Evolutionary conservation across 2,113 vertebrate genomes (phyloP).

Genomic region (Mormyrus iriodes): DNA sequence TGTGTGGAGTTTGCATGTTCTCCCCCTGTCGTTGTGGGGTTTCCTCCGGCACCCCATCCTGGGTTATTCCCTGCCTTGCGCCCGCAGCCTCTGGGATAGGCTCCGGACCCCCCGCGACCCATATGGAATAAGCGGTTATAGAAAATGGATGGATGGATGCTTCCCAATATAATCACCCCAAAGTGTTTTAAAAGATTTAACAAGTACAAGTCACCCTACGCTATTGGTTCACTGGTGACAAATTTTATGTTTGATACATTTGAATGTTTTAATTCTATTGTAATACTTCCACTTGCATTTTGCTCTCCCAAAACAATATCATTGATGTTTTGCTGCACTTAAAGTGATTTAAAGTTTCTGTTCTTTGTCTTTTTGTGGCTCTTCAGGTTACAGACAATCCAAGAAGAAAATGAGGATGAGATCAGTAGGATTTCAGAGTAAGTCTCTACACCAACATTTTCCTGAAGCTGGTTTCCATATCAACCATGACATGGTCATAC

Average conservation of each 20-base stretch:
- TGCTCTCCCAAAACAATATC: neutral
- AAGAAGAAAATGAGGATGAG: slow-evolving; percentile 42
- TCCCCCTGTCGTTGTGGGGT: no score
- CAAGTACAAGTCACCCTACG: neutral
- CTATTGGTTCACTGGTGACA: neutral
- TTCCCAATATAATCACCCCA: neutral
- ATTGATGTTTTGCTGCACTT: neutral
- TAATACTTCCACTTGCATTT: neutral
- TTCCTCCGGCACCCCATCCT: no score
- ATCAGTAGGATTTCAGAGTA: slow-evolving; percentile 44
- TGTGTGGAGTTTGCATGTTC: no score
- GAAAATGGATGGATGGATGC: no score
- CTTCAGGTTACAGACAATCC: slow-evolving; percentile 45
- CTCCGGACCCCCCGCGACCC: no score
- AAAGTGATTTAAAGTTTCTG: neutral
- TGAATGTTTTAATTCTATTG: neutral
- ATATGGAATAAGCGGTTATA: no score
- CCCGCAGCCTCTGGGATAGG: no score
- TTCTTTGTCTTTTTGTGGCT: slow-evolving; percentile 4
- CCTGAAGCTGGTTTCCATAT: neutral
- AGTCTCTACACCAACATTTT: slow-evolving; percentile 36
- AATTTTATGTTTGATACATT: neutral
- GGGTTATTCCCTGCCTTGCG: no score
- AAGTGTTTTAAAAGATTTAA: neutral
- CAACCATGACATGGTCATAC: neutral